Evolutionary conservation across 2,113 vertebrate genomes (phyloP), one percentile per base, ranked within the genome.

Genomic region (Paratilapia polleni): DNA sequence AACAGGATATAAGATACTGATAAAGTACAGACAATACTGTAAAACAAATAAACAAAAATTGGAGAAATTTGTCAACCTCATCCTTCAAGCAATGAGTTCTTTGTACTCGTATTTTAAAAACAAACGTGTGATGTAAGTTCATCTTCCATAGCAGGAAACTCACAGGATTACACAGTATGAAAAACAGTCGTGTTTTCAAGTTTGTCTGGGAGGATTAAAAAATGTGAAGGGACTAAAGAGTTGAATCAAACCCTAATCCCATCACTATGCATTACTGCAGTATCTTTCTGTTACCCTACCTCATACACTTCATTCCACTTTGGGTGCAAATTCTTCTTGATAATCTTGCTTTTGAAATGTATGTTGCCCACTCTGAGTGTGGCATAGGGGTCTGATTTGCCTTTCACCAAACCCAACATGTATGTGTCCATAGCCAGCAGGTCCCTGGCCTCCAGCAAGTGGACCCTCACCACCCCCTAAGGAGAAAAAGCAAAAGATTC

Each of bases 381-480:
- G 24, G 95, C 95, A 0, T 99, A 99, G 0, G 98, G 98, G 87
- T 99, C 98, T 2, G 98, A 99, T 88, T 98, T 99, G 28, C 98
- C 98, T 81, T 96, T 96, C 34, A 98, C 96, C 4, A 98, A 91
- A 20, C 98, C 98, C 92, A 95, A 78, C 92, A 99, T 96, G 87
- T 97, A 97, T 13, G 92, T 96, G 85, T 99, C 98, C 84, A 96
- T 99, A 24, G 97, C 96, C 56, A 97, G 91, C 81, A 99, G 96
- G 78, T 98, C 94, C 87, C 94, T 95, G 4, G 97, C 98, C 88
- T 97, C 97, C 83, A 97, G 28, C 58, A 99, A 78, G 89, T 97
- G 94, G 73, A 99, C 97, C 85, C 98, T 96, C 89, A 98, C 94
- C 59, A 99, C 97, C 4, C 98, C 98, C 98, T 99, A 90, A 2